Base-by-base conservation (phyloP, 2,113 vertebrate genomes). In the Fregata magnificens region DNA sequence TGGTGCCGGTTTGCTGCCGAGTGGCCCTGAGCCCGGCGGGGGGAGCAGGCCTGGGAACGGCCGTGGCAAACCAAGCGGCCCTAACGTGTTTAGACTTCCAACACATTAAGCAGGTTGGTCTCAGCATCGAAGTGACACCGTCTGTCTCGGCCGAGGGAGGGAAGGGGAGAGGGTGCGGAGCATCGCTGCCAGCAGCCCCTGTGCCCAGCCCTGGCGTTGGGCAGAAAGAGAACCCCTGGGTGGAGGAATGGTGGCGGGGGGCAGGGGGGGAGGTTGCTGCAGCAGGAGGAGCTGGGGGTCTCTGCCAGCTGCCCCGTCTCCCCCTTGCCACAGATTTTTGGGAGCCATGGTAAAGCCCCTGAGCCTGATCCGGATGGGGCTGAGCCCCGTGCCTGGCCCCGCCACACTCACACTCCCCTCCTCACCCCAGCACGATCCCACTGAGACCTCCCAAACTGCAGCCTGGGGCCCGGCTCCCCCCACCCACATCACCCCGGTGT, bases 41-140 rank as follows among this genome's bases (percentile, higher is more conserved):
- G 62, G 42, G 13, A 53, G 29, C 28, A 13, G 50, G 89, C 62
- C 87, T 38, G 70, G 94, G 94, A 82, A 8, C 4, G 70, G 79
- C 58, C n/a, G 74, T 94, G 95, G 19, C 82, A 97, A 97, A 94
- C 93, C 79, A 82, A 95, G 82, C 89, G 80, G 79, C 92, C 90
- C 69, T 97, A 97, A 97, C 96, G 50, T 6, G 92, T 96, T 96
- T 80, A 94, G 97, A 97, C 95, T 97, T 77, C 76, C 94, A 80
- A 47, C 95, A 88, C 97, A 73, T 96, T 92, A 16, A 95, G 58
- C 96, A 82, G 97, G 91, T 96, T 13, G 95, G 91, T 26, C 92
- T 77, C 87, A 70, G 95, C 94, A 97, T 97, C 95, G 66, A 97
- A 97, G 96, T 96, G 97, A 97, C 96, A 97, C 82, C 34, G 15